phyloP scores from a whole-genome alignment of 2,888 invertebrate species.

The Nysson spinosus region DNA sequence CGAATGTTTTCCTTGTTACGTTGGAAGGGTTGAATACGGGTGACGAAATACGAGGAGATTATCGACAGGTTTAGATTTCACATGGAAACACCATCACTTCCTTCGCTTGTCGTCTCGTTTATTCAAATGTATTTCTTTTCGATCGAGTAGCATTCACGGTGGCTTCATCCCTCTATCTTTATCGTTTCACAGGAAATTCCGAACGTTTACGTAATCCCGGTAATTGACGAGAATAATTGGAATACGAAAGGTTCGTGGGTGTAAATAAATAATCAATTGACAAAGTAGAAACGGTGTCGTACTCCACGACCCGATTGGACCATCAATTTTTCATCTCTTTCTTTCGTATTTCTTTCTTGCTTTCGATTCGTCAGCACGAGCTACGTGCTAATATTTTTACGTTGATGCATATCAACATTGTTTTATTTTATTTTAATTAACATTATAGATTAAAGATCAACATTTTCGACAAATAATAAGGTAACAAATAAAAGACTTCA shows the following conservation, averaged over 20 bases:
- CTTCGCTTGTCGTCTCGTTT: no score
- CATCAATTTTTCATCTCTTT: constrained; percentile 31
- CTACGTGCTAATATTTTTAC: constrained; percentile 9
- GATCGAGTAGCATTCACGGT: no score
- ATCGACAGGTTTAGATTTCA: no score
- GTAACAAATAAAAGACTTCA: no score
- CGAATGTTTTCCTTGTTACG: no score
- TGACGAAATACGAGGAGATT: constrained; percentile 29
- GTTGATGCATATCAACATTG: no score
- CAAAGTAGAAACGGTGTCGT: constrained; percentile 44
- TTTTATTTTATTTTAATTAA: no score
- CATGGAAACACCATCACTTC: no score
- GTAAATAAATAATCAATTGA: constrained; percentile 59
- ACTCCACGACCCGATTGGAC: constrained; percentile 34
- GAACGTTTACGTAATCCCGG: constrained; percentile 14
- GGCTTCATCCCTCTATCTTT: no score
- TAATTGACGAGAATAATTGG: constrained; percentile 55
- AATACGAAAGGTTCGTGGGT: constrained; percentile 34
- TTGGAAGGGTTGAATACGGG: constrained; percentile 15
- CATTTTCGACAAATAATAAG: no score
- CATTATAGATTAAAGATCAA: no score
- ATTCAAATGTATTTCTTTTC: no score
- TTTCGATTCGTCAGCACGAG: constrained; percentile 1
- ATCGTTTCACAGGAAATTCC: constrained; percentile 1
- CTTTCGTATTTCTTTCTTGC: constrained; percentile 3